Base-by-base conservation (phyloP, 23 tunicate genomes). In the Trididemnum clinides region DNA sequence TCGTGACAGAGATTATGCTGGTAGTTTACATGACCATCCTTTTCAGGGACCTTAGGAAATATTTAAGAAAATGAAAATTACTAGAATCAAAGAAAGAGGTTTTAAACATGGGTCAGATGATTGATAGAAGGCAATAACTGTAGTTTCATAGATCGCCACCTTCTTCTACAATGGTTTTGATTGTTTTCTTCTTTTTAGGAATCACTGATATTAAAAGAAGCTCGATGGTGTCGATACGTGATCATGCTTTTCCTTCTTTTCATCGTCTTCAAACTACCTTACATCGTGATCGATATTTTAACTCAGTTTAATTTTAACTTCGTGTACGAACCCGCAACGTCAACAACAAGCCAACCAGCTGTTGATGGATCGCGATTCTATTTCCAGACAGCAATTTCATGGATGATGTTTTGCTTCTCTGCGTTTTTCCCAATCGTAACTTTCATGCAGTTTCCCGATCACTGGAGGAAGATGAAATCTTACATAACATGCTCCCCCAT, bases 371-470 rank as follows among this genome's bases (percentile, higher is more conserved):
- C 74, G 28, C 73, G 32, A 38, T 86, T 91, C 81, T 91, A 86
- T 59, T 91, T 72, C 49, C 97, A 92, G 50, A 92, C 92, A 6
- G 87, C 72, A 0, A 37, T 92, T n/a, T 27, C 90, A 65, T 88
- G 92, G 97, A 78, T 92, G 89, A 88, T 88, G 92, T 85, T 88
- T 62, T 71, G 87, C 28, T 92, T 66, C 49, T 92, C 97, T 15
- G 87, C 97, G 1, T 31, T 85, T 23, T 92, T 74, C 51, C 97
- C 97, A 1, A 15, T 92, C 20, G 37, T 92, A 1, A 92, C 97
- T 15, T 80, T 92, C 72, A 23, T 87, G 20, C 83, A 79, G 2
- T 87, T 87, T 30, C 70, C 57, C 1, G 91, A 87, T 1, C 81
- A 87, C 58, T 70, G 85, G 81, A 25, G 91, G 35, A 66, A 83